Base-by-base conservation (phyloP, 2,113 vertebrate genomes). In the Panurus biarmicus region DNA sequence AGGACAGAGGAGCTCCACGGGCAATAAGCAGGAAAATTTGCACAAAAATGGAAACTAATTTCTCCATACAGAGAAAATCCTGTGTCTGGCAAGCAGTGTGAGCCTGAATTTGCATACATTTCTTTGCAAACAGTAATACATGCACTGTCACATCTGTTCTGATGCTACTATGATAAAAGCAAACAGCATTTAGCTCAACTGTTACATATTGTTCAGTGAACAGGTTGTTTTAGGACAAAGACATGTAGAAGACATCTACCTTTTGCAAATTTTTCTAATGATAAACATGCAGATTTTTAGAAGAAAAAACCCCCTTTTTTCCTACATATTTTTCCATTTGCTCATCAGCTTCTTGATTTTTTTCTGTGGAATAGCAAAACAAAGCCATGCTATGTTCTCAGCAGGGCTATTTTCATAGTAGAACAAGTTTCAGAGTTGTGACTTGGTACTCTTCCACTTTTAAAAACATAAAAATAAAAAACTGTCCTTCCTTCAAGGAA, bases 351-450 rank as follows among this genome's bases (percentile, higher is more conserved):
- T 65, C 64, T 91, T 94, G 94, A 94, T 94, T 76, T 94, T 79
- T 87, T 79, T 65, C 50, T 87, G 47, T 51, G 51, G 44, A 67
- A 77, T 38, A 58, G 16, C 62, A 93, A 94, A 97, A 97, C 96
- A 98, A 98, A 97, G 96, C 78, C 29, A 40, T 70, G 69, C 77
- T 97, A 94, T 97, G 94, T 91, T 96, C 79, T 90, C 93, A 94
- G 69, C 58, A 80, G 88, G 95, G 57, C 65, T 94, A 79, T 89
- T 96, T 90, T 97, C 89, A 48, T 82, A 96, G 85, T 85, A 93
- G 86, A 91, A 96, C 74, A 95, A 94, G 90, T 96, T 96, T 91
- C 71, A 96, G 89, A 95, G 58, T 71, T 67, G 73, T 76, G 56
- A 64, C 86, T 81, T 94, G 85, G 69, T 94, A 78, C 21, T 51